A percentile compares a stretch with the other conserved stretches of the same genome.
These are phyloP conservation scores for Cabera pusaria DNA, from an alignment of 2,888 invertebrate species.

Conservation along the genomic window DNA sequence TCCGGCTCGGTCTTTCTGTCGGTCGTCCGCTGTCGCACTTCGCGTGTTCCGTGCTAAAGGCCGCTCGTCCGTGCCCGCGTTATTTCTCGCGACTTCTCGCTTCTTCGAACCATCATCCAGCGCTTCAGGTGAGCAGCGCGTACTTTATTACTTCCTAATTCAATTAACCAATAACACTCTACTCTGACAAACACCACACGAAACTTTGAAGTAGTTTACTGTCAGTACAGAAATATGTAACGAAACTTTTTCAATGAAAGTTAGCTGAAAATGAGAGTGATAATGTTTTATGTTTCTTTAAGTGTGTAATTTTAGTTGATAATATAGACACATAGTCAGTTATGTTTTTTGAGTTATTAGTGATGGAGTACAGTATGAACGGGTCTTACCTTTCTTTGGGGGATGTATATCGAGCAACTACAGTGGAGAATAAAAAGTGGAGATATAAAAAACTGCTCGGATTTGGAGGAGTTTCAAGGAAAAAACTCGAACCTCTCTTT, in stretches of 20 bases:
- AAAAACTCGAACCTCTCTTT: slow-evolving; percentile 48
- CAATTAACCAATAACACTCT: slow-evolving; percentile 1
- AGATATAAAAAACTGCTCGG: slow-evolving; percentile 65
- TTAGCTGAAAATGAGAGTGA: neutral
- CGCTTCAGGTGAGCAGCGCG: slow-evolving; percentile 18
- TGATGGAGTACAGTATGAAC: slow-evolving; percentile 6
- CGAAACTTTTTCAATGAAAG: slow-evolving; percentile 8
- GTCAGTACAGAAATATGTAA: slow-evolving; percentile 5
- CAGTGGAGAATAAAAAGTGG: slow-evolving; percentile 74
- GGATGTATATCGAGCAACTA: slow-evolving; percentile 84
- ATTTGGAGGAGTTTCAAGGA: slow-evolving; percentile 35
- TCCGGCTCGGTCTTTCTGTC: too few species aligned
- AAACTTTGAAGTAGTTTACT: slow-evolving; percentile 20
- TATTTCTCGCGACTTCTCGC: slow-evolving; percentile 7
- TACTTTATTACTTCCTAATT: slow-evolving; percentile 6
- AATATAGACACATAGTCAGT: neutral
- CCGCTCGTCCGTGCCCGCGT: too few species aligned
- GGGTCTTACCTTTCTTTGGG: slow-evolving; percentile 73
- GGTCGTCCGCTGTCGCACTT: slow-evolving; percentile 24
- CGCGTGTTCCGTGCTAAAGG: slow-evolving; percentile 31
- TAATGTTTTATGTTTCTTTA: neutral
- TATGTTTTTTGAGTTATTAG: slow-evolving; percentile 13
- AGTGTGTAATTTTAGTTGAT: slow-evolving; percentile 6
- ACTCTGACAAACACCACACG: slow-evolving; percentile 1
- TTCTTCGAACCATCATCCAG: slow-evolving; percentile 5